Percentiles rank a stretch among this genome's conserved stretches.
phyloP scores from a whole-genome alignment of 2,888 invertebrate species.

The Cantharis flavilabris region DNA sequence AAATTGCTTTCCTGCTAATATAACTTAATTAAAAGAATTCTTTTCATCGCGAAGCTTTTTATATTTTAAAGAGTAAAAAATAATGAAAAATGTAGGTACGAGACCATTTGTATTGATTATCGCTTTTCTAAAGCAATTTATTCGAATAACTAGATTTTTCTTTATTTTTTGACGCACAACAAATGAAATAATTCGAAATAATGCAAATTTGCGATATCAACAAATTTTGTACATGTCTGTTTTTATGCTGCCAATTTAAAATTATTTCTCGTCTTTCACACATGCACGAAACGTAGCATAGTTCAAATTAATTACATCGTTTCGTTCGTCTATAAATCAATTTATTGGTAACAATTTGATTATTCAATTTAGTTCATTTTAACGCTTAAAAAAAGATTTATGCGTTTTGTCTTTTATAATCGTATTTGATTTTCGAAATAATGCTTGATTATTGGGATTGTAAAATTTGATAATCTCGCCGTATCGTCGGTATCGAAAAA shows the following conservation, averaged over 20 bases:
- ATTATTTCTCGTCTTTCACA: not conserved
- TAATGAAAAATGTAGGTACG: not conserved
- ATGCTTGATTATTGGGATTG: not conserved
- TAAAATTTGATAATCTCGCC: not conserved
- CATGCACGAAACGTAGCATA: not conserved
- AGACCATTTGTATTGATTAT: not conserved
- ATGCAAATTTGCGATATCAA: not conserved
- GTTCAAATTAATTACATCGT: not conserved
- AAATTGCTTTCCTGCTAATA: constrained; percentile 7
- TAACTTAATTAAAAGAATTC: not conserved
- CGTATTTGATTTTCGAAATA: not conserved
- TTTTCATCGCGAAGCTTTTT: not conserved
- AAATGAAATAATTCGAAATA: not conserved
- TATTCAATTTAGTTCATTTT: not conserved
- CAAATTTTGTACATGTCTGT: not conserved
- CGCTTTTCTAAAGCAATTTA: not conserved
- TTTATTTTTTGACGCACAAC: not conserved
- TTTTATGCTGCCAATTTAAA: not conserved
- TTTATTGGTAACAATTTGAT: not conserved
- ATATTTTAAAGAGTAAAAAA: not conserved
- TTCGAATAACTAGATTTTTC: not conserved
- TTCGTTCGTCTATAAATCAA: not conserved
- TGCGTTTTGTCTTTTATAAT: not conserved
- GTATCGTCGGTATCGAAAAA: not conserved
- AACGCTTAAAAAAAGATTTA: not conserved